Percentiles rank a stretch among this genome's conserved stretches.
phyloP scores from a whole-genome alignment of 2,797 vertebrate genomes.

The Enteromius paludinosus region DNA sequence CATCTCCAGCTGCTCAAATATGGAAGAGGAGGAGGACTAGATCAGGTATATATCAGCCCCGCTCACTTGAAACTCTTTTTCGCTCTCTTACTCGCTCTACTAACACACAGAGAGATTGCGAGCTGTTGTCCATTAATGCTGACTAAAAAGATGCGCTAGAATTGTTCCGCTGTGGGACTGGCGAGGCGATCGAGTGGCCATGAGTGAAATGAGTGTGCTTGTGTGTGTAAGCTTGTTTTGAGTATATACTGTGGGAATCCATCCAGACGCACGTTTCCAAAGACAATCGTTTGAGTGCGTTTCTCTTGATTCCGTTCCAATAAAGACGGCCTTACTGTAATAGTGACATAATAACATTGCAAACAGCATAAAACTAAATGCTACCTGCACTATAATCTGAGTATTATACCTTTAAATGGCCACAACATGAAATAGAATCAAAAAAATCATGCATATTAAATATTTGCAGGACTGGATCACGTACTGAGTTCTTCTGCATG shows the following conservation, averaged over 20 bases:
- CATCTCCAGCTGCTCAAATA: slow-evolving; percentile 31
- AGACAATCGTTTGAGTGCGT: background rate
- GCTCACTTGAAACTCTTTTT: slow-evolving; percentile 19
- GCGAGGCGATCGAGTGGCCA: background rate
- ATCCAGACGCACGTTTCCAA: background rate
- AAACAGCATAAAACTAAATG: background rate
- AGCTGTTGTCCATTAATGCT: slow-evolving; percentile 15
- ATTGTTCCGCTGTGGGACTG: slow-evolving; percentile 9
- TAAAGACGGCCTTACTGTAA: slow-evolving; percentile 23
- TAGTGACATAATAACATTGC: background rate
- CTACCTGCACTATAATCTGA: background rate
- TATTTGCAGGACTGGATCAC: background rate
- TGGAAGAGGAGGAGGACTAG: slow-evolving; percentile 43
- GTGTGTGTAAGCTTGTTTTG: slow-evolving; percentile 4
- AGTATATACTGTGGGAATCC: slow-evolving; percentile 28
- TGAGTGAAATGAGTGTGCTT: background rate
- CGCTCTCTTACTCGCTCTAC: slow-evolving; percentile 26
- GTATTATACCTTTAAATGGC: background rate
- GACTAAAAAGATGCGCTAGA: slow-evolving; percentile 13
- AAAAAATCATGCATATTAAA: background rate
- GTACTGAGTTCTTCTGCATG: background rate
- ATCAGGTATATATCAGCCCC: slow-evolving; percentile 39
- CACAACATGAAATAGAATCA: background rate
- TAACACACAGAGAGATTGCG: slow-evolving; percentile 28
- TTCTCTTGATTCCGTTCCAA: slow-evolving; percentile 33